These are phyloP conservation scores for Rattus norvegicus DNA, from an alignment of 2,113 vertebrate genomes.

Conservation along the genomic window DNA sequence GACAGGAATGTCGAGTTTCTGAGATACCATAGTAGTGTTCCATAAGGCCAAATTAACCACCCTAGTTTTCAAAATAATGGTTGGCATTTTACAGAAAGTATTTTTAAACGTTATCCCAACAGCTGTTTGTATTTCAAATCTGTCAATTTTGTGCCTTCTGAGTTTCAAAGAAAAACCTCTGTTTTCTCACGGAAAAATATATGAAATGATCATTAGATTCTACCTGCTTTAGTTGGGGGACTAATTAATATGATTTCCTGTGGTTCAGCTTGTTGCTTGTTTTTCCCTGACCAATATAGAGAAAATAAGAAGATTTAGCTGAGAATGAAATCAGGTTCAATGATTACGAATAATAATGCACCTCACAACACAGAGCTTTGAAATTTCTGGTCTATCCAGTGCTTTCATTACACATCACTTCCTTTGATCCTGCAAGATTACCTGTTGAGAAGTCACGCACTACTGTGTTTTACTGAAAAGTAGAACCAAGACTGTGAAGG, in stretches of 20 bases:
- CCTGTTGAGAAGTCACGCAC: background rate
- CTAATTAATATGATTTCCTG: conserved; percentile 20
- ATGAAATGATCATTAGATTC: background rate
- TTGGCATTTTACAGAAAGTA: background rate
- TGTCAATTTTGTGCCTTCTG: background rate
- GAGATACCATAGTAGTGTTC: background rate
- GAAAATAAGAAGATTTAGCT: conserved; percentile 31
- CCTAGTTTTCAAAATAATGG: background rate
- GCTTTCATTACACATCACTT: background rate
- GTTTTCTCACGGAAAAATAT: background rate
- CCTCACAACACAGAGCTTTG: conserved; percentile 38
- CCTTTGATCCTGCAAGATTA: conserved; percentile 47
- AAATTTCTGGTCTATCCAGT: background rate
- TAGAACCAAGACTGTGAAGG: conserved; percentile 26
- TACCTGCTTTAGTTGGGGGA: background rate
- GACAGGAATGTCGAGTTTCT: background rate
- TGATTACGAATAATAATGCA: conserved; percentile 4
- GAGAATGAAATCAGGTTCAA: conserved; percentile 36
- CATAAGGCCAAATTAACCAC: background rate
- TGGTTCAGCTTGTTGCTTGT: background rate
- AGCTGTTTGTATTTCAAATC: conserved; percentile 6
- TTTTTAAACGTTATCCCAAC: background rate
- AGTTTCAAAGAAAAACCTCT: background rate
- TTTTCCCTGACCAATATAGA: background rate
- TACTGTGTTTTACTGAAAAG: background rate